Evolutionary conservation across 2,797 vertebrate genomes (phyloP).

Genomic region (Artibeus jamaicensis): DNA sequence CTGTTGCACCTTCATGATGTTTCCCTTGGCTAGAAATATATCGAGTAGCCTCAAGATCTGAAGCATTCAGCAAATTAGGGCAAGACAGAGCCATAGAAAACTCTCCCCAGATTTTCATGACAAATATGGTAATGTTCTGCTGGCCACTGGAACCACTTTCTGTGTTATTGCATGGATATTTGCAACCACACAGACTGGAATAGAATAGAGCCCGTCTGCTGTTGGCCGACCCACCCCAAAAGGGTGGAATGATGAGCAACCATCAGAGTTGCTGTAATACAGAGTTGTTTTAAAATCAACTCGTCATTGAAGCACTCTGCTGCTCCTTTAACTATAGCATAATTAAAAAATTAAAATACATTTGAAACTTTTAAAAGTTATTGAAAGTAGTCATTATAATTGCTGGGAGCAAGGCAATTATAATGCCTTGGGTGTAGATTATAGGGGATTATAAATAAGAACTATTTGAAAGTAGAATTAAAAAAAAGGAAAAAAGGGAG

Average conservation of each 20-base stretch:
- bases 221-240: slow-evolving; percentile 80
- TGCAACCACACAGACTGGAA: slow-evolving; percentile 67
- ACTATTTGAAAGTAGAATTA: slow-evolving; percentile 7
- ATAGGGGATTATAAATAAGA: neutral
- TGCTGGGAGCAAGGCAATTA: neutral
- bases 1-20: slow-evolving; percentile 16
- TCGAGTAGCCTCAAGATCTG: slow-evolving; percentile 39
- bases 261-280: neutral
- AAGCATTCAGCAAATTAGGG: slow-evolving; percentile 68
- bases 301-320: neutral
- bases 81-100: slow-evolving; percentile 76
- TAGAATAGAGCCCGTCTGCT: slow-evolving; percentile 83
- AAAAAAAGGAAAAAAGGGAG: neutral
- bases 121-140: slow-evolving; percentile 79
- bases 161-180: slow-evolving; percentile 74
- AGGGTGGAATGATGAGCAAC: slow-evolving; percentile 77
- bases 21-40: slow-evolving; percentile 28
- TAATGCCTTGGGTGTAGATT: neutral
- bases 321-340: slow-evolving; percentile 50
- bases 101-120: slow-evolving; percentile 80
- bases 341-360: slow-evolving; percentile 79
- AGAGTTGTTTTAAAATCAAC: slow-evolving; percentile 53
- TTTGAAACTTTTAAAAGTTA: slow-evolving; percentile 51
- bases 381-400: neutral
- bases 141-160: slow-evolving; percentile 59